A percentile compares a stretch with the other conserved stretches of the same genome.
phyloP scores from a whole-genome alignment of 2,888 invertebrate species.

The Tuberolachnus salignus region DNA sequence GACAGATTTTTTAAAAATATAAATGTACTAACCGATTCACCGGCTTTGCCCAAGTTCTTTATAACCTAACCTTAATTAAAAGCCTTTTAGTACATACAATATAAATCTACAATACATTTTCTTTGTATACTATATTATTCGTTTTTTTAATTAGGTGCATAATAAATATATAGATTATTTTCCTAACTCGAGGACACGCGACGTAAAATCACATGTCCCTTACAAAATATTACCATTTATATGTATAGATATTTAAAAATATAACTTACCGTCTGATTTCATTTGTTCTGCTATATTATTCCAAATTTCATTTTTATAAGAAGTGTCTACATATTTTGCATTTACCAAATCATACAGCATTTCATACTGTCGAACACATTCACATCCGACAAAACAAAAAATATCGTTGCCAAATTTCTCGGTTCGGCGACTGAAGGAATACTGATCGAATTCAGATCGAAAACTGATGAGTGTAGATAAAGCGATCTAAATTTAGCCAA shows the following conservation, averaged over 20 bases:
- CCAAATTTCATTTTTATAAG: conserved; percentile 23
- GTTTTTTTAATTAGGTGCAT: too few species aligned
- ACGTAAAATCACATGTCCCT: too few species aligned
- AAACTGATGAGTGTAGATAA: conserved; percentile 24
- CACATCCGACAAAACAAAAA: conserved; percentile 29
- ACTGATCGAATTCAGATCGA: conserved; percentile 26
- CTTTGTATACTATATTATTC: too few species aligned
- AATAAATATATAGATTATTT: too few species aligned
- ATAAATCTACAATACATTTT: too few species aligned
- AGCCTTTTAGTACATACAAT: too few species aligned
- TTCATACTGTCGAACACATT: conserved; percentile 40
- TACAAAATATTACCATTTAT: not conserved
- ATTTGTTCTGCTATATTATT: conserved; percentile 20
- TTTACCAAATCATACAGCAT: conserved; percentile 6
- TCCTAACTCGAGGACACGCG: too few species aligned
- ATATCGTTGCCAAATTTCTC: conserved; percentile 22
- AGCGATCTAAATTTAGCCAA: conserved; percentile 35
- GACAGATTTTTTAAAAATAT: too few species aligned
- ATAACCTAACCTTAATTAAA: too few species aligned
- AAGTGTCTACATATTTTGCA: conserved; percentile 13
- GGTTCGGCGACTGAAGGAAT: conserved; percentile 26
- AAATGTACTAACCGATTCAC: too few species aligned
- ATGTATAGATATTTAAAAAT: conserved; percentile 16
- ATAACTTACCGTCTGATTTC: conserved; percentile 31
- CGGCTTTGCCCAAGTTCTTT: too few species aligned